Base-by-base conservation (phyloP, 2,888 invertebrate genomes). In the Cantharis nigra region DNA sequence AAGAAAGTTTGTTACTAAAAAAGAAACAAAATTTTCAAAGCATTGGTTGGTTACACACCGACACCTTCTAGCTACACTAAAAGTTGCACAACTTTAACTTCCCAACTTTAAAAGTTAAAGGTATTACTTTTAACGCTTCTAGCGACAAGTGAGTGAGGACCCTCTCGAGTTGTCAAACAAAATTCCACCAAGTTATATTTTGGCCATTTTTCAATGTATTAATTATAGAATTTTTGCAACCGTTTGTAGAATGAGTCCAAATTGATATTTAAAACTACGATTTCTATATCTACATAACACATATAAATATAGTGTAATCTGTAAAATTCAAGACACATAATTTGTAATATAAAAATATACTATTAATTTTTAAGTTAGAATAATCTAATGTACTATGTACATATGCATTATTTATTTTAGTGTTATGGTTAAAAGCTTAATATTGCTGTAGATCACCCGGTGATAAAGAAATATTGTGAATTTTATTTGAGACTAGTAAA, bases 51-150 rank as follows among this genome's bases (percentile, higher is more conserved):
- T 72, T 78, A 78, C 78, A 76, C 75, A 74, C 78, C 76, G 76
- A 76, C 76, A 76, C 78, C 78, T 79, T 74, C 75, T 75, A 79
- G 78, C 79, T 78, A 79, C 77, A 75, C 71, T 78, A 78, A 80
- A 80, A 81, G 79, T 81, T 81, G 77, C 74, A 79, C 78, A 79
- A 81, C 79, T 81, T 82, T 67, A 77, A 71, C 78, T 78, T 79
- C 76, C 69, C 71, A 79, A 69, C 70, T 77, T 78, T 74, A 72
- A 76, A 77, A 82, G 79, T 80, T 80, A 77, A 78, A 78, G 75
- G 78, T 71, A 80, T 79, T 79, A 74, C 78, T 76, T 80, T 80
- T 79, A 78, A 72, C 78, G 79, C 80, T 78, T 70, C 71, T 71
- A 77, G 80, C 77, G 72, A 79, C 73, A 75, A 78, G 70, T 74